Evolutionary conservation across 2,113 vertebrate genomes (phyloP).

Genomic region (Bos javanicus): DNA sequence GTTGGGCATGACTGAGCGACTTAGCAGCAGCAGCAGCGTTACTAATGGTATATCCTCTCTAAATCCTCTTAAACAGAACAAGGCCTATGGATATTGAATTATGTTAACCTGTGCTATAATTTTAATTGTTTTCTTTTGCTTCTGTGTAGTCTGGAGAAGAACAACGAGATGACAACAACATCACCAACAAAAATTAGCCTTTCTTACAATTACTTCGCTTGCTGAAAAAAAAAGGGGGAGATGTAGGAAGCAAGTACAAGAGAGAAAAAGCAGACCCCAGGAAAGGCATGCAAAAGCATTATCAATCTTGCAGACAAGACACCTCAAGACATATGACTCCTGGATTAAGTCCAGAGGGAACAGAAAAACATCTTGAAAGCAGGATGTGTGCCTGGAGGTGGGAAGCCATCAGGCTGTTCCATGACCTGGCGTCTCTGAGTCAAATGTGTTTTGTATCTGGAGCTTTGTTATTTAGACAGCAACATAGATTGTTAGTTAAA

Average conservation of each 20-base stretch:
- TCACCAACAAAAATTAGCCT: not conserved
- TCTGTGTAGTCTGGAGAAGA: not conserved
- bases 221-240: not conserved
- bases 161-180: not conserved
- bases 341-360: not conserved
- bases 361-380: not conserved
- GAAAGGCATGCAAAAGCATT: not conserved
- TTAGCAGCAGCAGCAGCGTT: not conserved
- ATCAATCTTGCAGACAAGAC: not conserved
- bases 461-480: not conserved
- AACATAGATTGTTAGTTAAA: not conserved
- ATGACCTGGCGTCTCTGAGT: not conserved
- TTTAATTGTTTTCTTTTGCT: not conserved
- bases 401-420: not conserved
- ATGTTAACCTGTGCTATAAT: not conserved
- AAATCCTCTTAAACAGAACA: not conserved
- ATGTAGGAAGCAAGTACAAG: not conserved
- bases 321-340: not conserved
- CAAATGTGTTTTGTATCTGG: not conserved
- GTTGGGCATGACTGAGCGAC: too few relatives aligned
- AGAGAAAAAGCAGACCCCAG: not conserved
- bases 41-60: not conserved
- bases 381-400: not conserved
- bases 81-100: not conserved
- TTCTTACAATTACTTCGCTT: not conserved